phyloP scores from a whole-genome alignment of 1,140 invertebrate species.

The Caerostris darwini region DNA sequence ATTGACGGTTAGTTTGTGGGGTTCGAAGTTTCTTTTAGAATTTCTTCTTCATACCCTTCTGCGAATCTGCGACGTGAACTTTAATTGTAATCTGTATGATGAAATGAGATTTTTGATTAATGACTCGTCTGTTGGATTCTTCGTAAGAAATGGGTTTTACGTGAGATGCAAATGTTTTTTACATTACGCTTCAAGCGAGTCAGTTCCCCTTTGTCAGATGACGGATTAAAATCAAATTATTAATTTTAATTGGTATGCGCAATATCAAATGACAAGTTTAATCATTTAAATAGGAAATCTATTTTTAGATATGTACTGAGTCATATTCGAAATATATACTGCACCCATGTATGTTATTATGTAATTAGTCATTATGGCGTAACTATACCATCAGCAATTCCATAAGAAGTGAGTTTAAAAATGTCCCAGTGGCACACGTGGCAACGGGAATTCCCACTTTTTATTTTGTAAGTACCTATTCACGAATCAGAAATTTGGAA shows the following conservation, averaged over 20 bases:
- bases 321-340: too few species aligned
- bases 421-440: too few species aligned
- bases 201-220: not conserved
- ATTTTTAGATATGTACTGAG: too few species aligned
- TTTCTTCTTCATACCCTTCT: conserved; percentile 1
- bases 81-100: conserved; percentile 55
- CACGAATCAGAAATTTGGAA: too few species aligned
- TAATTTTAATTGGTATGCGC: not conserved
- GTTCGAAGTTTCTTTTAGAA: conserved; percentile 37
- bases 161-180: not conserved
- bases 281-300: too few species aligned
- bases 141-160: not conserved
- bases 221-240: not conserved
- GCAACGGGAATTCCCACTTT: too few species aligned
- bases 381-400: too few species aligned
- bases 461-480: too few species aligned
- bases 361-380: too few species aligned
- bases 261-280: not conserved
- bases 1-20: conserved; percentile 45
- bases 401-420: too few species aligned
- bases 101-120: conserved; percentile 67
- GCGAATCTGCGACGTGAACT: not conserved
- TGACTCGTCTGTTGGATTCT: not conserved
- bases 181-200: not conserved
- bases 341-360: too few species aligned